phyloP scores from a whole-genome alignment of 2,888 invertebrate species.

The Luperina testacea region DNA sequence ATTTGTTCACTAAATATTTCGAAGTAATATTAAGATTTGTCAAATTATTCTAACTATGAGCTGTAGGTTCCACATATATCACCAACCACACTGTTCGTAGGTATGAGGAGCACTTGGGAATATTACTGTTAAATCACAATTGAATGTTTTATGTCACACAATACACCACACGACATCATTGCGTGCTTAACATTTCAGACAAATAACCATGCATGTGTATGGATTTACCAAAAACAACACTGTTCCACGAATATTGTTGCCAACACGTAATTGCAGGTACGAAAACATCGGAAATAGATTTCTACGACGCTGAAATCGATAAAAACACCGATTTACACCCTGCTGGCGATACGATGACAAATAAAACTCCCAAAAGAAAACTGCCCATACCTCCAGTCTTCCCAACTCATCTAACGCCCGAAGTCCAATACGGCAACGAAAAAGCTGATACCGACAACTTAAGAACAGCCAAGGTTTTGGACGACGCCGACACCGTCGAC shows the following conservation, averaged over 20 bases:
- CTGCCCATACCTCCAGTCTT: slow-evolving; percentile 83
- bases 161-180: slow-evolving; percentile 26
- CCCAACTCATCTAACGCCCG: slow-evolving; percentile 85
- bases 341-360: slow-evolving; percentile 71
- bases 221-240: slow-evolving; percentile 24
- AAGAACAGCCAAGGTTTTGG: slow-evolving; percentile 79
- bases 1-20: background rate
- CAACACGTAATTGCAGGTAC: slow-evolving; percentile 80
- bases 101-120: slow-evolving; percentile 32
- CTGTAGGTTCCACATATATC: slow-evolving; percentile 4
- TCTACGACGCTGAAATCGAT: slow-evolving; percentile 81
- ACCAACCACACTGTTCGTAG: slow-evolving; percentile 23
- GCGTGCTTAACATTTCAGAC: slow-evolving; percentile 28
- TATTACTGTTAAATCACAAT: slow-evolving; percentile 22
- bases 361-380: slow-evolving; percentile 72
- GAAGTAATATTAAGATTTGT: background rate
- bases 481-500: slow-evolving; percentile 73
- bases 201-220: slow-evolving; percentile 38
- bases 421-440: slow-evolving; percentile 89
- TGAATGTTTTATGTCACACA: slow-evolving; percentile 46
- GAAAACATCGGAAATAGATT: slow-evolving; percentile 87
- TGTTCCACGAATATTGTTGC: slow-evolving; percentile 59
- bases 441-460: slow-evolving; percentile 82
- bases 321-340: slow-evolving; percentile 74
- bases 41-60: background rate